These are phyloP conservation scores for Podarcis lilfordi DNA, from an alignment of 2,797 vertebrate species.

Conservation along the genomic window DNA sequence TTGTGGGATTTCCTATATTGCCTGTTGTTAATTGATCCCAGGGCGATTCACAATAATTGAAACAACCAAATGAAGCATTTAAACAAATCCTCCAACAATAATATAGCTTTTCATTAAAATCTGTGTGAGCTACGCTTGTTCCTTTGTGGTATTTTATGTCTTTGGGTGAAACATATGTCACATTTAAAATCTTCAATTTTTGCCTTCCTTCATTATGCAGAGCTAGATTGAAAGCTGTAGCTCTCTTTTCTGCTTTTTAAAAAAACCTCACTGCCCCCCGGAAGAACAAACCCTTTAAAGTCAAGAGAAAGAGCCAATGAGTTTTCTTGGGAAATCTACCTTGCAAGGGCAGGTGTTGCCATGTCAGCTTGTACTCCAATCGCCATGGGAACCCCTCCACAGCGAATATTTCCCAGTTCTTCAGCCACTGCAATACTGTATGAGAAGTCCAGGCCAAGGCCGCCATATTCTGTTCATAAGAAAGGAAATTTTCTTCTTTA, in stretches of 20 bases:
- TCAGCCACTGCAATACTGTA: conserved; percentile 88
- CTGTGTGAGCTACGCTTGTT: not conserved
- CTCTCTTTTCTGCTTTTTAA: not conserved
- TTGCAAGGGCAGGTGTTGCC: conserved; percentile 88
- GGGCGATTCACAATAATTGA: not conserved
- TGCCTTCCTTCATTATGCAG: not conserved
- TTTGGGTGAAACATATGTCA: not conserved
- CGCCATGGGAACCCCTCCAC: conserved; percentile 88
- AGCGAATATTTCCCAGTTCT: conserved; percentile 86
- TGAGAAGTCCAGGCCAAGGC: conserved; percentile 89
- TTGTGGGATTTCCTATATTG: not conserved
- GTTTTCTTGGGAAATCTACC: conserved; percentile 72
- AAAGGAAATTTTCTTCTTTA: not conserved
- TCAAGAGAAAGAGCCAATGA: not conserved
- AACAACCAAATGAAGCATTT: not conserved
- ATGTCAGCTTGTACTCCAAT: conserved; percentile 88
- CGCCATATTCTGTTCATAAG: conserved; percentile 84
- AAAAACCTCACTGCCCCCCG: not conserved
- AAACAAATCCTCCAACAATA: not conserved
- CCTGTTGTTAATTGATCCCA: not conserved
- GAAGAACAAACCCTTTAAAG: not conserved
- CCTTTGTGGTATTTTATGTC: not conserved
- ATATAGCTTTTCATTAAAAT: not conserved
- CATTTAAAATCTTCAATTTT: not conserved
- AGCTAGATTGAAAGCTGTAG: not conserved